A percentile compares a stretch with the other conserved stretches of the same genome.
Conservation (phyloP, 2,113 vertebrate species). For the Struthidea cinerea region DNA sequence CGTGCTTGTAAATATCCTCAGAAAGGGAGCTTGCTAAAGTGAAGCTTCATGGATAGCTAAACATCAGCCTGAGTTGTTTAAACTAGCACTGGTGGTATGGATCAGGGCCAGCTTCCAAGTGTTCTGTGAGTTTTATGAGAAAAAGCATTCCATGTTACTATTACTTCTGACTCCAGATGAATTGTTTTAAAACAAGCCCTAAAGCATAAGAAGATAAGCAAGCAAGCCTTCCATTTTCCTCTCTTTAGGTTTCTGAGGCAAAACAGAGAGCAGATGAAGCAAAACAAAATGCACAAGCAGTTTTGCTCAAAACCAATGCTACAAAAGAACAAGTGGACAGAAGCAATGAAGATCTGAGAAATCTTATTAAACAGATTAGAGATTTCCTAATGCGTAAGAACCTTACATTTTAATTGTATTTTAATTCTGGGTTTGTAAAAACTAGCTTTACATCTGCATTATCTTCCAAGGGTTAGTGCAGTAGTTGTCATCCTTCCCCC, state of each 20-base stretch:
- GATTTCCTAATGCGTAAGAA: conserved; percentile 91
- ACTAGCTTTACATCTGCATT: not conserved
- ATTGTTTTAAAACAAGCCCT: not conserved
- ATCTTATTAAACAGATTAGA: conserved; percentile 90
- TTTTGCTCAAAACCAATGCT: conserved; percentile 86
- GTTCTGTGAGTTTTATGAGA: conserved; percentile 26
- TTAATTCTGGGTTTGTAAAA: not conserved
- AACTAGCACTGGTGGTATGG: conserved; percentile 13
- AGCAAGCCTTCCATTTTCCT: not conserved
- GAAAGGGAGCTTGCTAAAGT: not conserved
- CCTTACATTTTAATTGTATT: not conserved
- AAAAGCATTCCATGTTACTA: not conserved
- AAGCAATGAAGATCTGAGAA: conserved; percentile 90
- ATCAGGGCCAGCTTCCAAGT: not conserved
- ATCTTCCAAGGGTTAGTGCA: not conserved
- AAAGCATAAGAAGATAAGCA: not conserved
- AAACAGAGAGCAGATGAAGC: conserved; percentile 90
- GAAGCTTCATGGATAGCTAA: not conserved
- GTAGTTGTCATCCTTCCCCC: not conserved
- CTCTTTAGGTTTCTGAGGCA: conserved; percentile 85
- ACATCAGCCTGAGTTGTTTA: conserved; percentile 20
- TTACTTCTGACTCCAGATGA: not conserved
- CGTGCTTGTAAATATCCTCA: not conserved
- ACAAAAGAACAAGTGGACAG: conserved; percentile 87
- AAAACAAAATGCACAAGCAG: conserved; percentile 84